Evolutionary conservation across 2,797 vertebrate genomes (phyloP), one percentile per base, ranked within the genome.

Genomic region (Lepus townsendii): DNA sequence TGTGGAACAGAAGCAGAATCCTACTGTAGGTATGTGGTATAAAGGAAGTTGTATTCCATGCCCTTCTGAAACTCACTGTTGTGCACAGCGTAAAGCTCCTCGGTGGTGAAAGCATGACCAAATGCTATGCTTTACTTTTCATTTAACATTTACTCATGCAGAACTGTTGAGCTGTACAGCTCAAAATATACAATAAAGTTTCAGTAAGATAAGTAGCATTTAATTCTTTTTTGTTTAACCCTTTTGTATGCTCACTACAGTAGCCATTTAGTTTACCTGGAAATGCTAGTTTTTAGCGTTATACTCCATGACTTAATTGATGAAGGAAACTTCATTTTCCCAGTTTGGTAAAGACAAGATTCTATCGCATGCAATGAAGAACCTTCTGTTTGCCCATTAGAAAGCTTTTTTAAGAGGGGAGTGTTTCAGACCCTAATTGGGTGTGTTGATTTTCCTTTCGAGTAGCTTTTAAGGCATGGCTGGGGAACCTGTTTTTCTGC

Each of bases 1-100:
- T 96, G 92, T 98, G 78, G 99, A 99, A 87, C 99, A 99, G 97
- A 99, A 99, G 92, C 98, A 99, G 96, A 98, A 97, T 91, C 98
- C 98, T 80, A 96, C 97, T 97, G 97, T 99, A 98, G 99, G 99
- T 99, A 99, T 98, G 99, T 98, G 94, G 83, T 95, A 88, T 71
- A 85, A n/a, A 91, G 95, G 73, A 95, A 96, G 71, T 83, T 95
- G 73, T 83, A 7, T 94, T 97, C 69, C 10, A 78, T 83, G 63
- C 87, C 73, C 95, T 96, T 90, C 75, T 94, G 83, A 80, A 93
- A 50, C 66, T 94, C 19, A 0, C 57, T 90, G 1, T 96, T 97
- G 69, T 96, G 71, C 89, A 79, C 78, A 94, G 72, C 71, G 35
- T 91, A 83, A 95, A 91, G 72, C 57, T 95, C 93, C 72, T 96